Conservation (phyloP, 2,797 vertebrate species). For the Enteromius radiatus region DNA sequence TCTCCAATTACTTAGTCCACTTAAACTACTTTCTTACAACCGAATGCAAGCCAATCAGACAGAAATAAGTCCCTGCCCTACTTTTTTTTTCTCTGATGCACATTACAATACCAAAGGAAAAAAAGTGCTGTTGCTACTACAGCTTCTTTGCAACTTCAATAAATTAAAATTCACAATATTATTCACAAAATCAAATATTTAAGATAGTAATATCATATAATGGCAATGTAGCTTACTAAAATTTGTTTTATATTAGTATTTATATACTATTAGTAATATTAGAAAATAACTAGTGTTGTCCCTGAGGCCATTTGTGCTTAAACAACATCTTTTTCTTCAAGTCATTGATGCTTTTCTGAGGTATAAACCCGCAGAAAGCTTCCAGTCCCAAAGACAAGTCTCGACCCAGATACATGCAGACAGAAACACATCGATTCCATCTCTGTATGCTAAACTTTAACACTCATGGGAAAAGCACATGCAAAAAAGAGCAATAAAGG, state of each 20-base stretch:
- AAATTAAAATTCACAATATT: not conserved
- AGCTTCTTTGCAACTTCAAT: not conserved
- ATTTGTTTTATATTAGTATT: not conserved
- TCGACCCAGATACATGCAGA: slow-evolving; percentile 54
- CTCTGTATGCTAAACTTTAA: slow-evolving; percentile 20
- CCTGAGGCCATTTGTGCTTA: not conserved
- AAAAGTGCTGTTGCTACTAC: not conserved
- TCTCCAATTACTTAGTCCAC: not conserved
- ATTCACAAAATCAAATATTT: not conserved
- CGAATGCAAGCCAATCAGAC: not conserved
- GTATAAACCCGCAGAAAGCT: slow-evolving; percentile 8
- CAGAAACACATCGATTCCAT: slow-evolving; percentile 35
- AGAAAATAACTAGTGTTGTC: not conserved
- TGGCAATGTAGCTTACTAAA: not conserved
- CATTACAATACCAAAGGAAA: not conserved
- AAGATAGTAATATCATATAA: not conserved
- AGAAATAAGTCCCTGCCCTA: not conserved
- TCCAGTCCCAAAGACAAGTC: slow-evolving; percentile 40
- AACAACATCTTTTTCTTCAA: not conserved
- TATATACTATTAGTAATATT: no score
- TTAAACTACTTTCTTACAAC: not conserved
- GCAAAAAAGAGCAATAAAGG: slow-evolving; percentile 32
- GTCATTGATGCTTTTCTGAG: slow-evolving; percentile 20
- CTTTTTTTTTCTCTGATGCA: not conserved
- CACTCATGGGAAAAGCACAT: slow-evolving; percentile 20